phyloP scores from a whole-genome alignment of 1,140 invertebrate genomes.

The Aphaenogaster rudis region DNA sequence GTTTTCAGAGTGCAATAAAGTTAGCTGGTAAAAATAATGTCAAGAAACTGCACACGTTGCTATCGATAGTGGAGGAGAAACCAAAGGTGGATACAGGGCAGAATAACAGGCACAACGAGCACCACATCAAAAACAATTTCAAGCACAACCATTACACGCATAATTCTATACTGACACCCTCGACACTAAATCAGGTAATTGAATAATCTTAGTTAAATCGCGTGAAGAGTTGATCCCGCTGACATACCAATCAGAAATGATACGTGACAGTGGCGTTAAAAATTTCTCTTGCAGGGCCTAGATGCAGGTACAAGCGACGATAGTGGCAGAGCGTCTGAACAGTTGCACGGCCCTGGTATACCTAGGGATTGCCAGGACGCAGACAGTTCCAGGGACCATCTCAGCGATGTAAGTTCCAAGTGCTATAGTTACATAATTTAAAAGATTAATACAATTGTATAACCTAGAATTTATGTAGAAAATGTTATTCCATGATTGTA shows the following conservation, averaged over 20 bases:
- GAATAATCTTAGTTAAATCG: not conserved
- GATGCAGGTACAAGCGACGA: conserved; percentile 93
- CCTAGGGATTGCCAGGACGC: conserved; percentile 90
- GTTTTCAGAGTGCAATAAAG: conserved; percentile 88
- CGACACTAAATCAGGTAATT: conserved; percentile 85
- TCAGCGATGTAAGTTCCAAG: conserved; percentile 91
- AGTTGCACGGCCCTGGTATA: conserved; percentile 91
- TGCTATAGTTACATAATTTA: not conserved
- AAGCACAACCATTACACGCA: conserved; percentile 86
- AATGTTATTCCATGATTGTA: not conserved
- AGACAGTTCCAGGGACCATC: conserved; percentile 92
- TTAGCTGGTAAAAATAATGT: conserved; percentile 88
- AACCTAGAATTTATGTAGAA: not conserved
- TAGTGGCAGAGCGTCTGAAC: conserved; percentile 92
- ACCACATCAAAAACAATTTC: conserved; percentile 86
- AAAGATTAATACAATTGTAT: not conserved
- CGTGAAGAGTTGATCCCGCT: not conserved
- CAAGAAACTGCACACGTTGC: conserved; percentile 86
- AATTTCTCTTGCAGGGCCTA: conserved; percentile 87
- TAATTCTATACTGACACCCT: conserved; percentile 86
- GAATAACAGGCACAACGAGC: conserved; percentile 87
- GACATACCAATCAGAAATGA: not conserved
- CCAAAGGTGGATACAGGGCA: conserved; percentile 88
- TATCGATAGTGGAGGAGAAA: conserved; percentile 88
- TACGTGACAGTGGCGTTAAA: not conserved